Evolutionary conservation across 2,113 vertebrate species (phyloP).

Genomic region (Brachyhypopomus occidentalis): DNA sequence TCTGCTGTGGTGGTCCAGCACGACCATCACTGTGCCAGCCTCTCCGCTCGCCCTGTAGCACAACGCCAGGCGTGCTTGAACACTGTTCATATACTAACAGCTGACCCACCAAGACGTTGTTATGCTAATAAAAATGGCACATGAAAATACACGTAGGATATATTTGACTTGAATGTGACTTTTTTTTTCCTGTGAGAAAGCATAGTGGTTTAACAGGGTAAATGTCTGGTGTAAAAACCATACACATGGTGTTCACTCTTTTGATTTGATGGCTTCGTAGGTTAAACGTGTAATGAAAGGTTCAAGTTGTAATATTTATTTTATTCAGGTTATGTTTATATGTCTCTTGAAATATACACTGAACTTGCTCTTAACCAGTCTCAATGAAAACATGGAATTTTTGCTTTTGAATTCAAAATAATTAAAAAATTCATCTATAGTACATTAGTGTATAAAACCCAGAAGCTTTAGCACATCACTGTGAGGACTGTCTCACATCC

Average conservation of each 20-base stretch:
- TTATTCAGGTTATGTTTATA: slow-evolving; percentile 14
- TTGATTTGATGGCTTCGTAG: not conserved
- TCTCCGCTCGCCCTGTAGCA: too few species aligned
- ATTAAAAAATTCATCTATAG: not conserved
- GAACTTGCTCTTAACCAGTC: not conserved
- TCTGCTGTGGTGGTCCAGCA: not conserved
- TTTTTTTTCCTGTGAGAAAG: too few species aligned
- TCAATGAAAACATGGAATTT: not conserved
- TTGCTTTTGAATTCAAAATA: slow-evolving; percentile 13
- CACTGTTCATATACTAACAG: too few species aligned
- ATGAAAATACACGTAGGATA: too few species aligned
- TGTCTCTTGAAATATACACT: slow-evolving; percentile 3
- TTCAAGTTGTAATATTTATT: slow-evolving; percentile 33
- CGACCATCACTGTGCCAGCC: not conserved
- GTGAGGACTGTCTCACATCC: not conserved
- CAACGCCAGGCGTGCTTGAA: too few species aligned
- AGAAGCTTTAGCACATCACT: not conserved
- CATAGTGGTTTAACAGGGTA: slow-evolving; percentile 13
- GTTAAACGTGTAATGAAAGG: not conserved
- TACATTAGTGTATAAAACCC: not conserved
- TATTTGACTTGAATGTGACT: not conserved
- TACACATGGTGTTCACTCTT: not conserved
- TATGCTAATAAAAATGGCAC: too few species aligned
- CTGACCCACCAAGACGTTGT: too few species aligned
- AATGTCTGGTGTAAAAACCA: not conserved